Percentiles rank a stretch among this genome's conserved stretches.
Evolutionary conservation across 2,113 vertebrate species (phyloP).

Genomic region (Neomonachus schauinslandi): DNA sequence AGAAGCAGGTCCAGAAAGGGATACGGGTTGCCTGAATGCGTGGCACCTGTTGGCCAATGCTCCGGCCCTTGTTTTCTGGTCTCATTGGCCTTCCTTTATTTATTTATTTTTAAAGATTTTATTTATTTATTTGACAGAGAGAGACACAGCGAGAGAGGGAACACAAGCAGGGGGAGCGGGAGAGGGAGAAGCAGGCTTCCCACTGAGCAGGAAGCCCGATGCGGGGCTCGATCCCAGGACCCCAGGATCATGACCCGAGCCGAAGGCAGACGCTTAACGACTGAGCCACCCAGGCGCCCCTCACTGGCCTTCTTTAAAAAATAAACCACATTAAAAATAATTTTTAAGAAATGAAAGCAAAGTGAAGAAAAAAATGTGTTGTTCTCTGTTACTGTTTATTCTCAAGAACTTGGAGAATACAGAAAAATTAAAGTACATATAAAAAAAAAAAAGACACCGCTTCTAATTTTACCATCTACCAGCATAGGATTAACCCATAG

Average conservation of each 20-base stretch:
- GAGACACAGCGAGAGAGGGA: too few relatives aligned
- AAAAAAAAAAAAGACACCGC: not conserved
- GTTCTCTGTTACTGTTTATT: not conserved
- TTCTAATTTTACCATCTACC: not conserved
- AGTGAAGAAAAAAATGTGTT: not conserved
- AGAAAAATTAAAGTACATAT: not conserved
- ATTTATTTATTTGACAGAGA: too few relatives aligned
- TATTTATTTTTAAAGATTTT: too few relatives aligned
- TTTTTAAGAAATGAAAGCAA: not conserved
- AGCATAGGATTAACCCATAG: not conserved
- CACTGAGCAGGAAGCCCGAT: too few relatives aligned
- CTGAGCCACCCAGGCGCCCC: too few relatives aligned
- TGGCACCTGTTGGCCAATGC: accelerated
- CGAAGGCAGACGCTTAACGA: too few relatives aligned
- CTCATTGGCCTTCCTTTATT: not conserved
- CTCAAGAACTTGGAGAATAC: not conserved
- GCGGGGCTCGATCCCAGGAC: too few relatives aligned
- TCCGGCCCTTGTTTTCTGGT: accelerated
- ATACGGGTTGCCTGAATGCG: accelerated
- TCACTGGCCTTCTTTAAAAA: too few relatives aligned
- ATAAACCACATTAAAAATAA: not conserved
- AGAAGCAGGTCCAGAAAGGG: not conserved
- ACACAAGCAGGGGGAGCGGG: too few relatives aligned
- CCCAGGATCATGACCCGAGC: too few relatives aligned
- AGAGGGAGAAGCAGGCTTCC: too few relatives aligned